Percentiles rank a stretch among this genome's conserved stretches.
Conservation (phyloP, 2,888 invertebrate genomes). For the Athrips mouffetella region DNA sequence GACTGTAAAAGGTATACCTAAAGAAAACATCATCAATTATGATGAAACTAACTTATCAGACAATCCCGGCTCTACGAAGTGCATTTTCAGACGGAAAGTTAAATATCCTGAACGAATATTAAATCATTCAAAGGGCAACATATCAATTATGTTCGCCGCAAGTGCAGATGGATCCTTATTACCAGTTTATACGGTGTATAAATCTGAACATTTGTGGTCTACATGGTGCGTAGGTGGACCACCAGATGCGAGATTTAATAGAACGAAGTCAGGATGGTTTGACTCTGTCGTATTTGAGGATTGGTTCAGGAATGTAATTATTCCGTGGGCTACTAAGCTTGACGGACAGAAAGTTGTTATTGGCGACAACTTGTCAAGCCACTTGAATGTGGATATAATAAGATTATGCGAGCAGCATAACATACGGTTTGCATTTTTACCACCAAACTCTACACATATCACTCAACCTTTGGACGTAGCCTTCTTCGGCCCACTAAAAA, state of each 20-base stretch:
- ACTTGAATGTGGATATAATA: constrained; percentile 11
- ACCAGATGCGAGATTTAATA: constrained; percentile 37
- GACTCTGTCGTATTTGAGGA: constrained; percentile 36
- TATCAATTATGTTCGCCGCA: constrained; percentile 43
- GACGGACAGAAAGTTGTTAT: constrained; percentile 19
- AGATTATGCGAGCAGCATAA: constrained; percentile 2
- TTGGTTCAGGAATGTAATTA: constrained; percentile 31
- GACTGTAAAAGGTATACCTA: constrained; percentile 6
- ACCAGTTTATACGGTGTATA: constrained; percentile 50
- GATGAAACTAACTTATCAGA: constrained; percentile 22
- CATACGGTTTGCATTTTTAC: constrained; percentile 8
- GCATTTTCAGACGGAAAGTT: constrained; percentile 30
- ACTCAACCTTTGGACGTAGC: constrained; percentile 11
- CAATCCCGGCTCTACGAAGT: constrained; percentile 27
- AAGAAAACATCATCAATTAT: constrained; percentile 13
- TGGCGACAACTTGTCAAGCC: constrained; percentile 21
- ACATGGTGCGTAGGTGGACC: constrained; percentile 48
- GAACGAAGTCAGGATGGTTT: constrained; percentile 43
- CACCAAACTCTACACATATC: constrained; percentile 6
- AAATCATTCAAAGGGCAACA: constrained; percentile 36
- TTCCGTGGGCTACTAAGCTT: constrained; percentile 15
- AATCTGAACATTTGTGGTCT: constrained; percentile 40
- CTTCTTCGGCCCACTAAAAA: constrained; percentile 15
- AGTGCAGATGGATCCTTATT: constrained; percentile 30
- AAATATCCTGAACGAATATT: constrained; percentile 42